phyloP scores from a whole-genome alignment of 2,888 invertebrate genomes.

The Hyalella azteca region DNA sequence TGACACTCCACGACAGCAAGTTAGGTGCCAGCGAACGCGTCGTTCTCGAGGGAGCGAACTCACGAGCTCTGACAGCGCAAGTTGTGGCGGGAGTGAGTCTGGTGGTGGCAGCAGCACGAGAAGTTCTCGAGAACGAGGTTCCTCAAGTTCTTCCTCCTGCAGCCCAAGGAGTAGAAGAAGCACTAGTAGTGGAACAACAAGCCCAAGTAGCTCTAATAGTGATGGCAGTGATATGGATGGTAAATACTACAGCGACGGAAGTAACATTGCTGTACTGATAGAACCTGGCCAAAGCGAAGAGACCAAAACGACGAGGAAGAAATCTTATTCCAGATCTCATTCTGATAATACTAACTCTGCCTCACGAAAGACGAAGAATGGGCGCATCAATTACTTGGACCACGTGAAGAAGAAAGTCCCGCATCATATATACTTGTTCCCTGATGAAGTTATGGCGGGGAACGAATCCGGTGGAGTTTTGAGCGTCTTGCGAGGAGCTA shows the following conservation, averaged over 20 bases:
- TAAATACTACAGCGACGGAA: conserved; percentile 39
- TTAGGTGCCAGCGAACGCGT: conserved; percentile 3
- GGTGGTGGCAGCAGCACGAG: conserved; percentile 14
- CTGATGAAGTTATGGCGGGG: neutral
- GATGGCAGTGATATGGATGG: neutral
- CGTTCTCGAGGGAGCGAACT: conserved; percentile 12
- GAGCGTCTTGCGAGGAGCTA: conserved; percentile 4
- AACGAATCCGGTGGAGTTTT: neutral
- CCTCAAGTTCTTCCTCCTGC: neutral
- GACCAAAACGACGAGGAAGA: neutral
- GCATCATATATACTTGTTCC: conserved; percentile 1
- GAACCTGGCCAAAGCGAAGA: neutral
- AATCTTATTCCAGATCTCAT: neutral
- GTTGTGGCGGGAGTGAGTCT: conserved; percentile 2
- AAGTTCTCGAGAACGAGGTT: neutral
- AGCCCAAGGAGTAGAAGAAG: neutral
- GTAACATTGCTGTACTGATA: conserved; percentile 44
- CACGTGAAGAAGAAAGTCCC: conserved; percentile 1
- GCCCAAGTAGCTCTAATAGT: conserved; percentile 7
- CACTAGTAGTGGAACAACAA: conserved; percentile 9
- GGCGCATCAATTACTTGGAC: neutral
- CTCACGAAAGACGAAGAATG: neutral
- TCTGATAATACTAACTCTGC: neutral
- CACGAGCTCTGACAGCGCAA: conserved; percentile 6
- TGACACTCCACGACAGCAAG: conserved; percentile 18